Evolutionary conservation across 2,888 invertebrate genomes (phyloP).

Genomic region (Eulithis testata): DNA sequence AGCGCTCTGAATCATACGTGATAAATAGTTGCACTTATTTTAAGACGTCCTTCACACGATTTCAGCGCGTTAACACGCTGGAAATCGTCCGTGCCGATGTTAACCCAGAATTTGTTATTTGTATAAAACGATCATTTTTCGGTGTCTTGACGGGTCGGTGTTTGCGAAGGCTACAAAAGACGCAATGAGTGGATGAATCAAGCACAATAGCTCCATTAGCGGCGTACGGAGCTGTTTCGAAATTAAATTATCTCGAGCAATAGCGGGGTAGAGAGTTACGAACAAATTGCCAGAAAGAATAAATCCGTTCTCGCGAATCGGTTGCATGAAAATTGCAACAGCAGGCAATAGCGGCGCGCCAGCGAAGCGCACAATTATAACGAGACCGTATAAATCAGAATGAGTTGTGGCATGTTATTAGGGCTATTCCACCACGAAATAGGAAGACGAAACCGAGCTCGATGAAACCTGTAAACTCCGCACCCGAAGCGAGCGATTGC

Average conservation of each 20-base stretch:
- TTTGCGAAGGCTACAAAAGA: slow-evolving; percentile 49
- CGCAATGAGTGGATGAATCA: slow-evolving; percentile 53
- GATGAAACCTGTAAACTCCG: slow-evolving; percentile 67
- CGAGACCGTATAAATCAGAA: slow-evolving; percentile 84
- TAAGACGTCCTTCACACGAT: slow-evolving; percentile 78
- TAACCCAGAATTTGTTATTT: slow-evolving; percentile 65
- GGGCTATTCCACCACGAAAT: slow-evolving; percentile 76
- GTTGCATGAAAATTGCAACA: slow-evolving; percentile 82
- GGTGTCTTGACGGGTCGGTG: slow-evolving; percentile 49
- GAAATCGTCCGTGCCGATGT: slow-evolving; percentile 68
- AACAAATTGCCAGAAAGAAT: slow-evolving; percentile 78
- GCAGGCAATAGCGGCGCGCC: slow-evolving; percentile 75
- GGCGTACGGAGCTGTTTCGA: slow-evolving; percentile 54
- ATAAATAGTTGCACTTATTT: slow-evolving; percentile 76
- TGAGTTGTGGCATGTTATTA: slow-evolving; percentile 84
- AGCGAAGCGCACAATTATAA: slow-evolving; percentile 83
- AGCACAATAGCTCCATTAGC: slow-evolving; percentile 64
- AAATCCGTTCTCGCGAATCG: slow-evolving; percentile 77
- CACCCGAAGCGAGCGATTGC: slow-evolving; percentile 50
- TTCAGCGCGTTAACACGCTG: slow-evolving; percentile 71
- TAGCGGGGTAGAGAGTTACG: slow-evolving; percentile 63
- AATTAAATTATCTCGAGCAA: slow-evolving; percentile 70
- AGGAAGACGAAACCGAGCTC: slow-evolving; percentile 70
- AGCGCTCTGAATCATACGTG: slow-evolving; percentile 68
- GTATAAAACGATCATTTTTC: slow-evolving; percentile 55